Evolutionary conservation across 2,113 vertebrate genomes (phyloP).

Genomic region (Syngnathoides biaculeatus): DNA sequence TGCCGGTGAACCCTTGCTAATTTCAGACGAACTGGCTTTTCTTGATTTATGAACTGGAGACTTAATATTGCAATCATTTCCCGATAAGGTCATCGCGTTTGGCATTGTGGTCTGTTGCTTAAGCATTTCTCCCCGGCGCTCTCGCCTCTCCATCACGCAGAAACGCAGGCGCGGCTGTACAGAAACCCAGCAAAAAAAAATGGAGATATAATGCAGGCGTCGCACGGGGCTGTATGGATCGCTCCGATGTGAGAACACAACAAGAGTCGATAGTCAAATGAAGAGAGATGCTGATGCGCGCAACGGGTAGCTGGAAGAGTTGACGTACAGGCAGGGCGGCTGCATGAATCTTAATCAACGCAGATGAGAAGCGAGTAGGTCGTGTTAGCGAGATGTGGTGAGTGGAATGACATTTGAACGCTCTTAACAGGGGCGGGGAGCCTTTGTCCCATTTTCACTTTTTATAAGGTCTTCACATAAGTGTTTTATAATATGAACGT

Average conservation of each 20-base stretch:
- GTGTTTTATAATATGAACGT: not conserved
- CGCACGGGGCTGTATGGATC: constrained; percentile 47
- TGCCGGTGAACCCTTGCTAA: constrained; percentile 7
- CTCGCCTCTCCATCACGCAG: constrained; percentile 41
- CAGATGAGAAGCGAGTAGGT: constrained; percentile 48
- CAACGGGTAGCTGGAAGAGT: constrained; percentile 62
- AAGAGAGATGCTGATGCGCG: constrained; percentile 73
- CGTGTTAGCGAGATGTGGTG: constrained; percentile 44
- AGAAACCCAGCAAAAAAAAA: constrained; percentile 58
- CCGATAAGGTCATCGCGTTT: constrained; percentile 6
- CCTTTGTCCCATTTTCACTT: not conserved
- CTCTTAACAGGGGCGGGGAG: constrained; percentile 26
- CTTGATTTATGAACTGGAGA: constrained; percentile 1
- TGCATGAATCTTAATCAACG: constrained; percentile 72
- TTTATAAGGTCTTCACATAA: not conserved
- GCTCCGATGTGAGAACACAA: constrained; percentile 47
- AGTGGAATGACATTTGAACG: constrained; percentile 40
- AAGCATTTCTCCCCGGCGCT: constrained; percentile 15
- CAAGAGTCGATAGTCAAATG: constrained; percentile 67
- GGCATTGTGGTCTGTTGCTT: not conserved
- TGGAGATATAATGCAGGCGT: constrained; percentile 57
- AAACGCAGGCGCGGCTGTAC: constrained; percentile 44
- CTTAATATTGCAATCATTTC: constrained; percentile 3
- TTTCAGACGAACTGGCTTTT: not conserved
- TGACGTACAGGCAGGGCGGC: constrained; percentile 56